Percentiles rank a stretch among this genome's conserved stretches.
Conservation (phyloP, 2,113 vertebrate genomes). For the Eclectus roratus region DNA sequence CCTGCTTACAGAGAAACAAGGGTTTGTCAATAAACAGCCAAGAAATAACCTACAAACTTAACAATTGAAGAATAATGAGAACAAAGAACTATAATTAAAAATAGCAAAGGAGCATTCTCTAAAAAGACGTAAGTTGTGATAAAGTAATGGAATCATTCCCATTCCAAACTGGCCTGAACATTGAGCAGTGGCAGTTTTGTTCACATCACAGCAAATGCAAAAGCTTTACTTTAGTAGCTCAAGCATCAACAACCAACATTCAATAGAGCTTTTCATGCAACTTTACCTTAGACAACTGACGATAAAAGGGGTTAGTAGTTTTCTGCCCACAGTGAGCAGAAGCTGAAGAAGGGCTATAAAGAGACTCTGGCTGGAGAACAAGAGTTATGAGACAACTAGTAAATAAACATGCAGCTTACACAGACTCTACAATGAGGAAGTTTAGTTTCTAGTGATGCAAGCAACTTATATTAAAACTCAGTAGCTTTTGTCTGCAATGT, state of each 20-base stretch:
- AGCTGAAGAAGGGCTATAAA: constrained; percentile 70
- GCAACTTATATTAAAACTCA: constrained; percentile 20
- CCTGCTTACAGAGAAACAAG: constrained; percentile 17
- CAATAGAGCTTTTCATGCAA: constrained; percentile 49
- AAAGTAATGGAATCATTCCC: background rate
- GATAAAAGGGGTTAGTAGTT: constrained; percentile 75
- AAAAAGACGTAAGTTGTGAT: background rate
- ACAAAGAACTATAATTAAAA: background rate
- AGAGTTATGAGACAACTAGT: constrained; percentile 62
- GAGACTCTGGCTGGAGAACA: constrained; percentile 74
- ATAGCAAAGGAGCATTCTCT: background rate
- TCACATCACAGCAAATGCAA: constrained; percentile 46
- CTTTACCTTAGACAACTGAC: constrained; percentile 76
- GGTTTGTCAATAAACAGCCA: background rate
- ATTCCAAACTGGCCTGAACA: background rate
- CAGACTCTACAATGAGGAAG: constrained; percentile 5
- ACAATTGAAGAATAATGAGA: background rate
- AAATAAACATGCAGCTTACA: constrained; percentile 49
- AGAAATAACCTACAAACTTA: background rate
- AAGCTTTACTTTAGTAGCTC: background rate
- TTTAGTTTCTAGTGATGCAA: constrained; percentile 43
- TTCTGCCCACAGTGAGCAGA: constrained; percentile 73
- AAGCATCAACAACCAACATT: constrained; percentile 15
- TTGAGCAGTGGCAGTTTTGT: background rate
- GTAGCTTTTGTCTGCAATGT: constrained; percentile 36